Evolutionary conservation across 2,888 invertebrate genomes (phyloP).

Genomic region (Cotesia congregata): DNA sequence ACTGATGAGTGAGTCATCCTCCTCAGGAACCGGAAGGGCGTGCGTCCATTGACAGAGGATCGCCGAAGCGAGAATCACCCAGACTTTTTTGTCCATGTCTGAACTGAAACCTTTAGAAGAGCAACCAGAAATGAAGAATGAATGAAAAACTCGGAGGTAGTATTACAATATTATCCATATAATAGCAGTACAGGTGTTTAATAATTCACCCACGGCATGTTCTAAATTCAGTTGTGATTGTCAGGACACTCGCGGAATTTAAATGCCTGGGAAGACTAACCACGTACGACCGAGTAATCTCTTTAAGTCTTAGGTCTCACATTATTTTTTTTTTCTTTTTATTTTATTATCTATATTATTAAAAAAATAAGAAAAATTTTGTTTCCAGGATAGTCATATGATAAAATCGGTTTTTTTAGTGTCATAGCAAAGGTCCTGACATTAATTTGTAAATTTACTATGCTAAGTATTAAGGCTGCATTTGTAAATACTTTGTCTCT

Average conservation of each 20-base stretch:
- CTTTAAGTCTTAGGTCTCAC: conserved; percentile 24
- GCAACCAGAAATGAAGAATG: too few relatives aligned
- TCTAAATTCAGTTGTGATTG: conserved; percentile 45
- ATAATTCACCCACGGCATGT: conserved; percentile 49
- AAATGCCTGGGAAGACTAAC: neutral
- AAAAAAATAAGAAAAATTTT: neutral
- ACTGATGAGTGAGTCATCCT: neutral
- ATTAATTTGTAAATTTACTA: too few relatives aligned
- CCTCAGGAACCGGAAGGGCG: neutral
- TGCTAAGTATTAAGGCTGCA: too few relatives aligned
- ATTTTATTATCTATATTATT: neutral
- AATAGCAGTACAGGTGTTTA: conserved; percentile 31
- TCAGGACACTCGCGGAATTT: conserved; percentile 33
- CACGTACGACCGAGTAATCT: conserved; percentile 45
- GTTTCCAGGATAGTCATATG: too few relatives aligned
- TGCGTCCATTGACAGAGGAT: neutral
- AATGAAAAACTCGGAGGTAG: too few relatives aligned
- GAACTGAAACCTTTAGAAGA: too few relatives aligned
- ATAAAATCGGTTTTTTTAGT: too few relatives aligned
- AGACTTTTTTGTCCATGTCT: too few relatives aligned
- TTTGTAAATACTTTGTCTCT: too few relatives aligned
- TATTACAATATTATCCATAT: neutral
- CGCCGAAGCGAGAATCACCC: too few relatives aligned
- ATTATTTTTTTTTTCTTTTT: conserved; percentile 24
- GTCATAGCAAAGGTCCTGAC: too few relatives aligned